These are phyloP conservation scores for Heliothis subflexa DNA, from an alignment of 1,140 invertebrate genomes.

Conservation along the genomic window DNA sequence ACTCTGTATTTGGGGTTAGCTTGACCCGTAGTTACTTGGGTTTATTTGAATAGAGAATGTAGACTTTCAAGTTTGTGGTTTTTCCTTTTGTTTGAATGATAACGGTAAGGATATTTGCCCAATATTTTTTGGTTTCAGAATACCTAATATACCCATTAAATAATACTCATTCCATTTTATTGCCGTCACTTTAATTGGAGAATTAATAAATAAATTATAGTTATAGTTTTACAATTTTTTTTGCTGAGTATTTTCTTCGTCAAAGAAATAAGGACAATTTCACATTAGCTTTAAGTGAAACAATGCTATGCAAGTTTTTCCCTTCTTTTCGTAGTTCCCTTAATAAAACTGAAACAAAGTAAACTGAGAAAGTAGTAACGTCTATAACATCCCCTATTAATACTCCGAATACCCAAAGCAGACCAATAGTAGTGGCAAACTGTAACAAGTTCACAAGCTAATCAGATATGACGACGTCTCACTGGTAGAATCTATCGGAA, in stretches of 20 bases:
- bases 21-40: slow-evolving; percentile 33
- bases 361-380: too few species aligned
- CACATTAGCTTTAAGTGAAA: too few species aligned
- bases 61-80: slow-evolving; percentile 15
- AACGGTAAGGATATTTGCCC: not conserved
- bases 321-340: too few species aligned
- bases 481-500: slow-evolving; percentile 56
- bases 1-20: slow-evolving; percentile 9
- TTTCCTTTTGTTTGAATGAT: not conserved
- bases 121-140: not conserved
- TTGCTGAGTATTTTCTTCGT: too few species aligned
- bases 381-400: not conserved
- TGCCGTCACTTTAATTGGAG: too few species aligned
- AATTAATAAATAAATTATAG: too few species aligned
- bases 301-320: too few species aligned
- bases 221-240: too few species aligned
- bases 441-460: slow-evolving; percentile 58
- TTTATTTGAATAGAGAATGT: slow-evolving; percentile 21
- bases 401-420: not conserved
- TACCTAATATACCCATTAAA: too few species aligned
- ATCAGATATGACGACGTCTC: slow-evolving; percentile 56
- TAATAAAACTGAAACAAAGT: too few species aligned
- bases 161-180: too few species aligned
- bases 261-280: too few species aligned
- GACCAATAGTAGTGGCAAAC: slow-evolving; percentile 41